Evolutionary conservation across 2,113 vertebrate genomes (phyloP), one percentile per base, ranked within the genome.

Genomic region (Brienomyrus longianalis): DNA sequence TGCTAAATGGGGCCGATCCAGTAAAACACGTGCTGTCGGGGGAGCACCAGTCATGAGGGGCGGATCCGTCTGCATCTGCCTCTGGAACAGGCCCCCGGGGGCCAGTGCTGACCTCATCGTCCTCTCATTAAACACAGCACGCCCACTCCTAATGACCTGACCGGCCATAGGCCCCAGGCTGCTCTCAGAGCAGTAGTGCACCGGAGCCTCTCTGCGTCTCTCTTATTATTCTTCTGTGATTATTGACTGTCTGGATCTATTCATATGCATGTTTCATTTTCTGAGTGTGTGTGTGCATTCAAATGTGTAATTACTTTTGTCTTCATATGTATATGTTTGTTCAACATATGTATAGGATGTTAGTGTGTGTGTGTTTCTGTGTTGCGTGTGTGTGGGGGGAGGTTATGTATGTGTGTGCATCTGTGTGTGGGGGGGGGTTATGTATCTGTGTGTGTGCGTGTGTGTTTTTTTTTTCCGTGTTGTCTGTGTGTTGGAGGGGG

Each of bases 81-180:
- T 59, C 56, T 59, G 52, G 27, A 35, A 51, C 85, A 35, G 85
- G 51, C 85, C 51, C 54, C 87, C 56, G 9, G 87, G 54, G 54
- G 43, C 54, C 87, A 27, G 59, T n/a, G 43, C 35, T 45, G 56
- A 66, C 27, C 35, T 45, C 54, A 31, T 23, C 87, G 43, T 88
- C 87, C 87, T 88, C 54, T 88, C 87, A 88, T 88, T 88, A 88
- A 88, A 59, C 87, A 45, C 56, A 88, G 56, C 54, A 59, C 56
- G 39, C 54, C 51, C 23, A 31, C 51, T 87, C 50, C 0, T 87
- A 54, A 54, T 87, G 85, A 54, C 15, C 35, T 48, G 2, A 3
- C 17, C 48, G 51, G 51, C 85, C 19, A 2, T 47, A 9, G 31
- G 50, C 85, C 51, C 51, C 19, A 0, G 51, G n/a, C 31, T 54